Conservation (phyloP, 2,797 vertebrate genomes). For the Acridotheres tristis region DNA sequence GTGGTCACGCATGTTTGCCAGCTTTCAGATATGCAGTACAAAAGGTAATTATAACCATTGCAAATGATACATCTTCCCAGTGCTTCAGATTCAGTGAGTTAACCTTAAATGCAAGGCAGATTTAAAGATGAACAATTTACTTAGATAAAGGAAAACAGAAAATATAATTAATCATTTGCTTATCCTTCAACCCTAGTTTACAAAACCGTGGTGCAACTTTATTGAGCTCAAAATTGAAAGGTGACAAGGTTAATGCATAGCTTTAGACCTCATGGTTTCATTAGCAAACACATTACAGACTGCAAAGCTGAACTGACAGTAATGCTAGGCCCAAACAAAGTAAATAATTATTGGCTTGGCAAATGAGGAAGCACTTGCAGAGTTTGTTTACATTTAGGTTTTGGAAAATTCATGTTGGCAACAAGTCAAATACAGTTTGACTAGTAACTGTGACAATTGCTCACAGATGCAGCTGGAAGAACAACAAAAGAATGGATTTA, state of each 20-base stretch:
- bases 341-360: constrained; percentile 83
- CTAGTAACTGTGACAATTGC: constrained; percentile 88
- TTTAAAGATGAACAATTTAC: constrained; percentile 81
- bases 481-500: constrained; percentile 82
- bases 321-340: constrained; percentile 82
- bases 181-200: constrained; percentile 78
- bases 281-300: constrained; percentile 82
- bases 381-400: constrained; percentile 86
- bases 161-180: constrained; percentile 82
- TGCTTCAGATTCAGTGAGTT: constrained; percentile 61
- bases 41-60: constrained; percentile 36
- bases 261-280: constrained; percentile 83
- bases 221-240: constrained; percentile 83
- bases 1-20: background rate
- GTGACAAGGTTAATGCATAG: constrained; percentile 81
- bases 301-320: constrained; percentile 81
- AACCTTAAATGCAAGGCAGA: constrained; percentile 76
- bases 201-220: constrained; percentile 80
- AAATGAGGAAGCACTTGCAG: constrained; percentile 81
- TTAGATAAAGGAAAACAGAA: constrained; percentile 75
- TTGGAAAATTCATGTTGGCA: constrained; percentile 82
- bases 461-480: constrained; percentile 85
- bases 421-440: constrained; percentile 82
- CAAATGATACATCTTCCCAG: constrained; percentile 55
- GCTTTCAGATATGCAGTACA: constrained; percentile 54